phyloP scores from a whole-genome alignment of 2,113 vertebrate species.

The Colossoma macropomum region DNA sequence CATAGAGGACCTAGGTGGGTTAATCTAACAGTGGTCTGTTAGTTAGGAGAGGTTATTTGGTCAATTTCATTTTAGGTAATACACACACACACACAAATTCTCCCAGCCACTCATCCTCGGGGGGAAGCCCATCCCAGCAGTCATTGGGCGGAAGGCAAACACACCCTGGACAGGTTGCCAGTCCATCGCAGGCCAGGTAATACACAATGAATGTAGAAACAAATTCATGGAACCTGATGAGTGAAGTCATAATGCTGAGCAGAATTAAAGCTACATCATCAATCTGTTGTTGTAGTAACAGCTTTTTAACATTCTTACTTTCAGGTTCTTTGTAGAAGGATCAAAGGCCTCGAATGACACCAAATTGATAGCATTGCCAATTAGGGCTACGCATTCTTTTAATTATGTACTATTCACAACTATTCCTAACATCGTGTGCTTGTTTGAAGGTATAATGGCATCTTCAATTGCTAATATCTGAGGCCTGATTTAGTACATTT shows the following conservation, averaged over 20 bases:
- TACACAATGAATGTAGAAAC: neutral
- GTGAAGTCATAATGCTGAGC: neutral
- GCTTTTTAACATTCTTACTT: neutral
- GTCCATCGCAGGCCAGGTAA: neutral
- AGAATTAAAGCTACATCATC: neutral
- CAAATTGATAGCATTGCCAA: neutral
- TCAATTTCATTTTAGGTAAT: too few species aligned
- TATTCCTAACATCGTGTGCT: too few species aligned
- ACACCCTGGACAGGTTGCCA: too few species aligned
- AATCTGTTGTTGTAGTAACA: neutral
- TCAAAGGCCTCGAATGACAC: neutral
- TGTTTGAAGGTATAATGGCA: neutral
- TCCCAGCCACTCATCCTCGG: too few species aligned
- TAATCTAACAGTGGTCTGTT: too few species aligned
- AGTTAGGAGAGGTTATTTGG: too few species aligned
- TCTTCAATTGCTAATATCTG: neutral
- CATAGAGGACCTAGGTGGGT: too few species aligned
- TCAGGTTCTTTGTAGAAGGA: neutral
- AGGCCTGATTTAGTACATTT: neutral
- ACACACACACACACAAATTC: too few species aligned
- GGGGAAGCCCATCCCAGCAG: too few species aligned
- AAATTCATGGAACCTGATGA: too few species aligned
- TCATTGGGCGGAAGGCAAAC: too few species aligned
- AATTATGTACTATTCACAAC: neutral
- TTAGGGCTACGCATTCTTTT: neutral